Base-by-base conservation (phyloP, 1,140 invertebrate genomes). In the Oryctes rhinoceros region DNA sequence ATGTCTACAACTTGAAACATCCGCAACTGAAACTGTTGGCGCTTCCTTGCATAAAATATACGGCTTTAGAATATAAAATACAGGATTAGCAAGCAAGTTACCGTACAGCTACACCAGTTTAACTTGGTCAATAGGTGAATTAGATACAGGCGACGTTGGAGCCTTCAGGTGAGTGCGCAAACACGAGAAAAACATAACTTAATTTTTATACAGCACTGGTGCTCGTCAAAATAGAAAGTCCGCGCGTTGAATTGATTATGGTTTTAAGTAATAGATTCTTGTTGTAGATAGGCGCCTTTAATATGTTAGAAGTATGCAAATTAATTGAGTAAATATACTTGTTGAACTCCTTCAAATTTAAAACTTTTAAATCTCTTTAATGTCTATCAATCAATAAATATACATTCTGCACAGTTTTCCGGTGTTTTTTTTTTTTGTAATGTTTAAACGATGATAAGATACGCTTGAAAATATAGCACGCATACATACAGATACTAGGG, bases 171-270 rank as follows among this genome's bases (percentile, higher is more conserved):
- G 4, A 67, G 30, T 13, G 65, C 65, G 10, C 65, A 24, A 67
- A 20, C 13, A 20, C 53, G 53, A 62, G 5, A 62, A 62, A 62
- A n/a, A 62, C 53, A 20, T 18, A 62, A 7, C 24, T 67, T 67
- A 67, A 24, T 30, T 67, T 11, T 15, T 67, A 18, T 67, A 67
- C 65, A 15, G 49, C 11, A 20, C 65, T 30, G 18, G 30, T 9
- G 18, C 30, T 67, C 65, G 10, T 67, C 65, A 67, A 24, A 67
- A 67, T 67, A 67, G 30, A 67, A 67, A 67, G 65, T 67, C 11
- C 15, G 30, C 65, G 15, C 18, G 18, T 10, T 67, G 4, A 67
- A 67, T 67, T 20, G 0, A 13, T 67, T 24, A 67, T 67, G 65
- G 20, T 67, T 67, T 24, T 67, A 67, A 24, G 24, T 18, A 11